Base-by-base conservation (phyloP, 2,113 vertebrate genomes). In the Dicentrarchus labrax region DNA sequence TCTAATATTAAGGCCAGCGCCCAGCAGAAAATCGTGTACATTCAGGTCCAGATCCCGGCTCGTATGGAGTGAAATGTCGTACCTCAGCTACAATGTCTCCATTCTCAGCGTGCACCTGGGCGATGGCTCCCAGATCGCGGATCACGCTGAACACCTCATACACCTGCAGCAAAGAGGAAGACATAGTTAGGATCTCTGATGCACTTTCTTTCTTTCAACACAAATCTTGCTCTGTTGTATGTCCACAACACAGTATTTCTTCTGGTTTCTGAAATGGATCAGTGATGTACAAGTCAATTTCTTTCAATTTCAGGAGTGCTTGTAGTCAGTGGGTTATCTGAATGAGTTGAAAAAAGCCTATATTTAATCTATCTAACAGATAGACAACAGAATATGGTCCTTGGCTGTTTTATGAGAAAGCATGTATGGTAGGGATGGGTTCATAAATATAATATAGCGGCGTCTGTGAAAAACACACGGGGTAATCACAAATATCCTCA, bases 1-100 rank as follows among this genome's bases (percentile, higher is more conserved):
- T 47, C 41, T 19, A 19, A 19, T 47, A 39, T 48, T 4, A 15
- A 47, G 9, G 4, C 22, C 5, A 41, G 36, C 64, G 45, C 57
- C 48, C 22, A 36, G 57, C 45, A 70, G 66, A 17, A 53, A 60
- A 56, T 17, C 5, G 19, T 1, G 10, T 48, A 4, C 47, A 15
- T 43, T 22, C 4, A n/a, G 16, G 13, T 74, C 47, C 53, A 53
- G 7, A 38, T 21, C 16, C n/a, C 22, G 4, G 22, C 61, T 59
- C 45, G 51, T 56, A 39, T 8, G 51, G 22, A 36, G 30, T 24
- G 15, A 57, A 51, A 24, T 5, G 45, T 60, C 53, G 22, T 95
- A 99, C 98, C 97, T 99, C 98, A 8, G 97, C 97, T 0, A 99
- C 96, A 65, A 99, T 97, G 94, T 99, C 98, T 2, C 98, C 98